Evolutionary conservation across 2,113 vertebrate genomes (phyloP).

Genomic region (Brachypteracias leptosomus): DNA sequence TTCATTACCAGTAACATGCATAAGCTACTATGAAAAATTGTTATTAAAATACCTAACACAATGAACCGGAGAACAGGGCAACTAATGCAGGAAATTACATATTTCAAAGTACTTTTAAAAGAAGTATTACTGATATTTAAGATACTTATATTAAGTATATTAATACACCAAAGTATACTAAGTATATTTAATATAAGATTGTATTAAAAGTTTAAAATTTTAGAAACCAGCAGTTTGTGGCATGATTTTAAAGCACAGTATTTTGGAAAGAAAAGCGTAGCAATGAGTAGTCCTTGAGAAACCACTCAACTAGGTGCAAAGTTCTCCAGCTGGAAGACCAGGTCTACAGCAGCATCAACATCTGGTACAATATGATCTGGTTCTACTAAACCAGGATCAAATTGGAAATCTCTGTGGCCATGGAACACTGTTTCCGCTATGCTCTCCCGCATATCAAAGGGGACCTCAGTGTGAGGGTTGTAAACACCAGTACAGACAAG

Average conservation of each 20-base stretch:
- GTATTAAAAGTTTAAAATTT: neutral
- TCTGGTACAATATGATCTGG: conserved; percentile 80
- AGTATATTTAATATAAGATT: neutral
- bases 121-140: neutral
- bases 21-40: neutral
- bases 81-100: neutral
- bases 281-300: neutral
- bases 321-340: conserved; percentile 83
- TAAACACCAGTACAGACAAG: conserved; percentile 90
- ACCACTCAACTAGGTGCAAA: conserved; percentile 50
- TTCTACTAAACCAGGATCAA: conserved; percentile 79
- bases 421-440: conserved; percentile 71
- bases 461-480: conserved; percentile 61
- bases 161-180: neutral
- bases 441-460: conserved; percentile 41
- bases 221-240: neutral
- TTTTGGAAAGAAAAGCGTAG: neutral
- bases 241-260: neutral
- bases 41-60: neutral
- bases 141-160: neutral
- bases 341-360: conserved; percentile 84
- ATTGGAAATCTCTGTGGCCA: conserved; percentile 81
- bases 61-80: neutral
- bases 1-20: neutral
- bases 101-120: neutral